These are phyloP conservation scores for Philaethria dido DNA, from an alignment of 2,888 invertebrate genomes.

Conservation along the genomic window DNA sequence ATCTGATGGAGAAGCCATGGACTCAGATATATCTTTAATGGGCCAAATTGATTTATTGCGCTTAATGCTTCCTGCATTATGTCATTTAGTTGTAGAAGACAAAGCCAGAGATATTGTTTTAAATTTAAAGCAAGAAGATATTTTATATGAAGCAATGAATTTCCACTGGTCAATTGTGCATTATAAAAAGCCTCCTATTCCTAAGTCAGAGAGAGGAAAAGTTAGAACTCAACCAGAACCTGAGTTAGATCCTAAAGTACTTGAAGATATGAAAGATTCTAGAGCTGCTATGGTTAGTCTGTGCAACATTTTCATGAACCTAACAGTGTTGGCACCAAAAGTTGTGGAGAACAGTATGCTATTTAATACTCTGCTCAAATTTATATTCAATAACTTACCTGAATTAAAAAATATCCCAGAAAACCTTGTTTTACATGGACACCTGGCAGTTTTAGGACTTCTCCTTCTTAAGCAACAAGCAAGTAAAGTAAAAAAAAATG, in stretches of 20 bases:
- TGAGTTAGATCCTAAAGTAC: slow-evolving; percentile 88
- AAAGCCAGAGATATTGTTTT: slow-evolving; percentile 91
- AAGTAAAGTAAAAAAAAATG: slow-evolving; percentile 92
- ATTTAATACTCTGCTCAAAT: slow-evolving; percentile 92
- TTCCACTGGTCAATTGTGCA: slow-evolving; percentile 95
- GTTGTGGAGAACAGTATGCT: slow-evolving; percentile 90
- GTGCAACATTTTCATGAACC: slow-evolving; percentile 96
- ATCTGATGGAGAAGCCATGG: slow-evolving; percentile 81
- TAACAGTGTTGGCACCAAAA: slow-evolving; percentile 94
- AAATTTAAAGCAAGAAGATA: slow-evolving; percentile 90
- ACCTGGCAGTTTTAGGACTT: slow-evolving; percentile 92
- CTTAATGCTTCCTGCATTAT: slow-evolving; percentile 93
- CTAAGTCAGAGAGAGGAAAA: slow-evolving; percentile 91
- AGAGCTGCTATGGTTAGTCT: slow-evolving; percentile 93
- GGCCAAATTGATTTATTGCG: slow-evolving; percentile 89
- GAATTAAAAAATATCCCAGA: slow-evolving; percentile 92
- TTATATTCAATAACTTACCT: slow-evolving; percentile 92
- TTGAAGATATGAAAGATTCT: slow-evolving; percentile 93
- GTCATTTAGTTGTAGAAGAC: slow-evolving; percentile 96
- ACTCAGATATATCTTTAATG: slow-evolving; percentile 70
- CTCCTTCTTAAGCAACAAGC: slow-evolving; percentile 92
- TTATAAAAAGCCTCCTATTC: slow-evolving; percentile 91
- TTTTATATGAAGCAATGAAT: slow-evolving; percentile 90
- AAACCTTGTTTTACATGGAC: slow-evolving; percentile 93
- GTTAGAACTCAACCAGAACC: slow-evolving; percentile 90